Base-by-base conservation (phyloP, 1,140 invertebrate genomes). In the Bombus turneri region DNA sequence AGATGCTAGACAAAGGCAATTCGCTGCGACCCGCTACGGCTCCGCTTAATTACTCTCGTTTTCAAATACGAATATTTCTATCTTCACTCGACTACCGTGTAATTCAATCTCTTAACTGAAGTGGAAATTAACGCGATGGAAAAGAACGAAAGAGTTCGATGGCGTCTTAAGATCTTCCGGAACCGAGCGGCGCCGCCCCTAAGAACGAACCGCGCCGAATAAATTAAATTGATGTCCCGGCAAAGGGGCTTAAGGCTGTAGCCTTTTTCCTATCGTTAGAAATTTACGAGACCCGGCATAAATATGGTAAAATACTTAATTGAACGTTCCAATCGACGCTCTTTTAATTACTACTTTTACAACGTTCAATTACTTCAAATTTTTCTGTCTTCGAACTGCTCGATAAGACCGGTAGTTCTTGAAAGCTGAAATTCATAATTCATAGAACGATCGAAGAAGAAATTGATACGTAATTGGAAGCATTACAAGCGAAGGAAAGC, bases 21-120 rank as follows among this genome's bases (percentile, higher is more conserved):
- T 88, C 76, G 71, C 86, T 75, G 64, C 71, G 62, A 77, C 31
- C 47, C 81, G 18, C 25, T 43, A 22, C 62, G 43, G n/a, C 76
- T 85, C 37, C 47, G 81, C 73, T 88, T 85, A 81, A 88, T 88
- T 88, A 76, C 66, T 85, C 81, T 81, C 73, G 78, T 88, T 85
- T 88, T 73, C 72, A 53, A 57, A 73, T 41, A 34, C 66, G 66
- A 77, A 85, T 87, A 85, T 78, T 88, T 88, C 80, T 72, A 66
- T 53, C 47, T 53, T 22, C 43, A 15, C 53, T 77, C 37, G 39
- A 59, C 28, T 22, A 47, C 77, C 85, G 84, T 88, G 62, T 88
- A 88, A 87, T 69, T 87, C 77, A 59, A 81, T 80, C 73, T 81
- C 59, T 81, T 78, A 85, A 81, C 66, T 59, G 80, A 73, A 68